These are phyloP conservation scores for Enteromius argenteus DNA, from an alignment of 2,797 vertebrate species.

Conservation along the genomic window DNA sequence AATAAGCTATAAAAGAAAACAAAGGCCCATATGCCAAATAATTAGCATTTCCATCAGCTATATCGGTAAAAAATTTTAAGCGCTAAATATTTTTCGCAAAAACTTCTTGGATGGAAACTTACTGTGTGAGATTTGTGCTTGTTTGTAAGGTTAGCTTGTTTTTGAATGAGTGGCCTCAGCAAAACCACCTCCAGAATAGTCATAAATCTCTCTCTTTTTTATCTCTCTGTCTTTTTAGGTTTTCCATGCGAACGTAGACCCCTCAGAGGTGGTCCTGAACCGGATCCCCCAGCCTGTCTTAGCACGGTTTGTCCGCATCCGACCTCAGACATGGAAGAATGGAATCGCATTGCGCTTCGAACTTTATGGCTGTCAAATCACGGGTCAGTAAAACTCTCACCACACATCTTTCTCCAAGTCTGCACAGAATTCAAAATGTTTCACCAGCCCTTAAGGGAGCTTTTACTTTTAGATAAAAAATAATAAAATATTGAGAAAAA, in stretches of 20 bases:
- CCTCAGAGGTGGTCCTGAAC: conserved; percentile 93
- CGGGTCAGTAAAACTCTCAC: conserved; percentile 78
- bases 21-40: too few relatives aligned
- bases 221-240: conserved; percentile 75
- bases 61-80: too few relatives aligned
- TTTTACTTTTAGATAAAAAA: background rate
- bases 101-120: background rate
- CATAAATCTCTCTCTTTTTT: conserved; percentile 42
- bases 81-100: too few relatives aligned
- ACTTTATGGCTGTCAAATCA: conserved; percentile 96
- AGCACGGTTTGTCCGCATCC: conserved; percentile 91
- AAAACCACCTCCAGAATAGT: conserved; percentile 13
- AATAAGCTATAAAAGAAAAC: too few relatives aligned
- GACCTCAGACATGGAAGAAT: conserved; percentile 92
- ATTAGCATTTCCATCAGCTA: too few relatives aligned
- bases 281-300: conserved; percentile 91
- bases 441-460: background rate
- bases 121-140: conserved; percentile 54
- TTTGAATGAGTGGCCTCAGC: conserved; percentile 20
- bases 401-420: conserved; percentile 22
- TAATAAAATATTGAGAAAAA: background rate
- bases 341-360: conserved; percentile 94
- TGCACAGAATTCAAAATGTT: background rate
- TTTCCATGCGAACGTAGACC: conserved; percentile 91
- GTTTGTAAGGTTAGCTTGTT: conserved; percentile 40